Conservation (phyloP, 2,888 invertebrate species). For the Lymantria dispar region DNA sequence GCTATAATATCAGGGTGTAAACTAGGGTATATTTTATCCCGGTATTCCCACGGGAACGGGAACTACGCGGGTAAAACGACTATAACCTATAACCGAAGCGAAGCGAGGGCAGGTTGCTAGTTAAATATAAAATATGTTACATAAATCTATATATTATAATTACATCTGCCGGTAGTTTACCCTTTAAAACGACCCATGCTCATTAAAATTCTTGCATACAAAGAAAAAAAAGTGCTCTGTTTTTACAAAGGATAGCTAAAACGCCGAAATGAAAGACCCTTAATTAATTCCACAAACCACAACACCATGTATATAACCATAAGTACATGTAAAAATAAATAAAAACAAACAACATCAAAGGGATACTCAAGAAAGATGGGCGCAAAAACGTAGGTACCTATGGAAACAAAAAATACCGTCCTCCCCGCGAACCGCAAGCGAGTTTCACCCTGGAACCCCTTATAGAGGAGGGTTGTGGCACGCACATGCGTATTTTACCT, state of each 20-base stretch:
- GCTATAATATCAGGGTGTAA: too few species aligned
- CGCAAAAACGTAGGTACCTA: constrained; percentile 45
- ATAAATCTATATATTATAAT: too few species aligned
- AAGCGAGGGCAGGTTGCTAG: too few species aligned
- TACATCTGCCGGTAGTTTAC: background rate
- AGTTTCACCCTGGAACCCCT: constrained; percentile 24
- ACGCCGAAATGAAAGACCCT: constrained; percentile 53
- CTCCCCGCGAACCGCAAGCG: constrained; percentile 35
- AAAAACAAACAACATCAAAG: constrained; percentile 32
- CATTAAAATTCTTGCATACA: constrained; percentile 56
- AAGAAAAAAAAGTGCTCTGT: constrained; percentile 34
- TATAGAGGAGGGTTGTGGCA: constrained; percentile 34
- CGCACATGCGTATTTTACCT: constrained; percentile 75
- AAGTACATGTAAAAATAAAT: constrained; percentile 7
- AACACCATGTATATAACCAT: constrained; percentile 30
- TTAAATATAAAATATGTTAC: too few species aligned
- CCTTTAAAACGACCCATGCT: constrained; percentile 15
- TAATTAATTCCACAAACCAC: constrained; percentile 68
- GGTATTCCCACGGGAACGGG: too few species aligned
- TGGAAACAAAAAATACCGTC: constrained; percentile 44
- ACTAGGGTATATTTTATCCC: too few species aligned
- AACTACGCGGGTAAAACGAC: too few species aligned
- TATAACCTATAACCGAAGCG: too few species aligned
- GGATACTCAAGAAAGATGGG: constrained; percentile 47
- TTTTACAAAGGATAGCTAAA: constrained; percentile 54